phyloP scores from a whole-genome alignment of 2,113 vertebrate species.

The Gymnocephalus cernua region DNA sequence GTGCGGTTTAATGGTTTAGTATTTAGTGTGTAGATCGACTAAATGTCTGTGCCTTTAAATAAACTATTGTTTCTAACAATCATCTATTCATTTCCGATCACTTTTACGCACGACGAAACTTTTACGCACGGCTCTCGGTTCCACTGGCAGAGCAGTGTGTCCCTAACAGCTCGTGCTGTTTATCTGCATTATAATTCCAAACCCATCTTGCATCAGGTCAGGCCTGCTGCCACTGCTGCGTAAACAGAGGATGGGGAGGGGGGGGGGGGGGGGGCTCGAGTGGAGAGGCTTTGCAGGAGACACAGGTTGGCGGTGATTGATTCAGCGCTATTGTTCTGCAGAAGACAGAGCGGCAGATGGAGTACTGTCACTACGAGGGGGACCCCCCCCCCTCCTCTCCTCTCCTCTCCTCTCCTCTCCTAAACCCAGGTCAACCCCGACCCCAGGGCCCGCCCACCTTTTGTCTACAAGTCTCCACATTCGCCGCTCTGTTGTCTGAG shows the following conservation, averaged over 20 bases:
- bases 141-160: neutral
- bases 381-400: slow-evolving; percentile 24
- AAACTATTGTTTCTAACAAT: neutral
- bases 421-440: slow-evolving; percentile 64
- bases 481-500: slow-evolving; percentile 70
- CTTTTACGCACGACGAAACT: neutral
- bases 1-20: too few relatives aligned
- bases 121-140: slow-evolving; percentile 14
- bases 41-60: neutral
- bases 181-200: slow-evolving; percentile 39
- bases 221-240: slow-evolving; percentile 50
- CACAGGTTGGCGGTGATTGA: slow-evolving; percentile 80
- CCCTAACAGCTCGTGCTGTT: slow-evolving; percentile 5
- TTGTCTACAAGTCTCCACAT: slow-evolving; percentile 73
- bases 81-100: neutral
- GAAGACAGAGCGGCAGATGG: slow-evolving; percentile 81
- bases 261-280: neutral
- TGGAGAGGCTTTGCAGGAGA: slow-evolving; percentile 40
- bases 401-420: slow-evolving; percentile 25
- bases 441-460: slow-evolving; percentile 61
- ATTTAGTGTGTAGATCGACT: neutral
- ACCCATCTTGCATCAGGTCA: slow-evolving; percentile 27
- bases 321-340: slow-evolving; percentile 80
- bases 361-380: slow-evolving; percentile 75
- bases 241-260: slow-evolving; percentile 5